Conservation (phyloP, 2,113 vertebrate species). For the Fulica atra region DNA sequence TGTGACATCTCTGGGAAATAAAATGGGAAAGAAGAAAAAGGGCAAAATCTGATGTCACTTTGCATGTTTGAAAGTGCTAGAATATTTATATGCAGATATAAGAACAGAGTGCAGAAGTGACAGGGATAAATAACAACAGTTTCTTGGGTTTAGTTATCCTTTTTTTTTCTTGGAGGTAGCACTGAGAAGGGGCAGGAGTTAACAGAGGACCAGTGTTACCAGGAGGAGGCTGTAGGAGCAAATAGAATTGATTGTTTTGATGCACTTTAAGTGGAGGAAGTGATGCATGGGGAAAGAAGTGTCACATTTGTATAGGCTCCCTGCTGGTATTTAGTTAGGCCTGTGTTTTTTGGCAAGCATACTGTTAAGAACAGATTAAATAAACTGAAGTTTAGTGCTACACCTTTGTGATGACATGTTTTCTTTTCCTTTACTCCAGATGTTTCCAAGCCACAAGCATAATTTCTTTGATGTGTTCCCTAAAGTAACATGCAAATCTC, state of each 20-base stretch:
- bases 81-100: background rate
- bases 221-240: background rate
- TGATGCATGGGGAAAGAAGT: background rate
- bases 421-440: conserved; percentile 31
- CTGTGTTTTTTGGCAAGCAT: background rate
- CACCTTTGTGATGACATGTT: background rate
- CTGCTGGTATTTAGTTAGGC: background rate
- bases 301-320: background rate
- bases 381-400: background rate
- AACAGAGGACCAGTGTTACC: background rate
- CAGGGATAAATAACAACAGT: background rate
- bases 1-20: background rate
- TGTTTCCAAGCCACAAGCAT: background rate
- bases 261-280: background rate
- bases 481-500: conserved; percentile 85
- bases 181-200: background rate
- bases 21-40: background rate
- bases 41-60: background rate
- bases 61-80: background rate
- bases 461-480: conserved; percentile 88
- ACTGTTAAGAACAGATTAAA: background rate
- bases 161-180: background rate
- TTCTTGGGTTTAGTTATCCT: background rate
- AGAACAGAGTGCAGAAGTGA: background rate
- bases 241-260: background rate